Evolutionary conservation across 2,113 vertebrate species (phyloP).

Genomic region (Probosciger aterrimus): DNA sequence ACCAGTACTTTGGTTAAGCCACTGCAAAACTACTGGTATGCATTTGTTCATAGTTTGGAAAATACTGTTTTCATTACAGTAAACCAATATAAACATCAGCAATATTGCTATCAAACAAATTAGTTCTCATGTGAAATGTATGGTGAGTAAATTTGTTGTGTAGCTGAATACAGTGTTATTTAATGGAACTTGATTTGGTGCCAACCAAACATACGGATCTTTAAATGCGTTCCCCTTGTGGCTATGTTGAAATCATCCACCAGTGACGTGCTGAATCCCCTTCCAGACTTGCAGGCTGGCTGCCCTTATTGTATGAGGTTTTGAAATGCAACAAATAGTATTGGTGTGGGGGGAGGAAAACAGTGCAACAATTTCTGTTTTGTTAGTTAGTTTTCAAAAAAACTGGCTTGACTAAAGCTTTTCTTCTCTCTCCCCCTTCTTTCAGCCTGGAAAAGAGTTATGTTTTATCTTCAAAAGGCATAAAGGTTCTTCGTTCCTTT

Average conservation of each 20-base stretch:
- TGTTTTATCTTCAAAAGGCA: background rate
- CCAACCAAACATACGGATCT: slow-evolving; percentile 72
- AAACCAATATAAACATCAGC: slow-evolving; percentile 66
- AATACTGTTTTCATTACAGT: slow-evolving; percentile 71
- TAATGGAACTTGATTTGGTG: slow-evolving; percentile 67
- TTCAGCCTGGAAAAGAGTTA: background rate
- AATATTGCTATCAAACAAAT: slow-evolving; percentile 75
- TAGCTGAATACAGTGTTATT: slow-evolving; percentile 52
- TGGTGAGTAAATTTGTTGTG: slow-evolving; percentile 71
- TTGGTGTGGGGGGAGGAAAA: background rate
- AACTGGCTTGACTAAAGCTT: background rate
- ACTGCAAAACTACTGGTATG: slow-evolving; percentile 39
- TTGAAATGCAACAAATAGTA: slow-evolving; percentile 1
- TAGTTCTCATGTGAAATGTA: slow-evolving; percentile 67
- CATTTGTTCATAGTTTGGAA: slow-evolving; percentile 54
- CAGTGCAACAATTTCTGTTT: background rate
- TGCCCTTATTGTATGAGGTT: slow-evolving; percentile 22
- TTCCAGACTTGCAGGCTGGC: slow-evolving; percentile 47
- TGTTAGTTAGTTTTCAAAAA: background rate
- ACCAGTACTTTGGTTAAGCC: slow-evolving; percentile 26
- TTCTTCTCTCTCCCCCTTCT: background rate
- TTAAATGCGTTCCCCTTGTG: slow-evolving; percentile 60
- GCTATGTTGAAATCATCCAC: slow-evolving; percentile 58
- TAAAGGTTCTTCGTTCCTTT: background rate
- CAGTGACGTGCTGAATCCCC: slow-evolving; percentile 32